Base-by-base conservation (phyloP, 2,113 vertebrate species). In the Xiphorhynchus elegans region DNA sequence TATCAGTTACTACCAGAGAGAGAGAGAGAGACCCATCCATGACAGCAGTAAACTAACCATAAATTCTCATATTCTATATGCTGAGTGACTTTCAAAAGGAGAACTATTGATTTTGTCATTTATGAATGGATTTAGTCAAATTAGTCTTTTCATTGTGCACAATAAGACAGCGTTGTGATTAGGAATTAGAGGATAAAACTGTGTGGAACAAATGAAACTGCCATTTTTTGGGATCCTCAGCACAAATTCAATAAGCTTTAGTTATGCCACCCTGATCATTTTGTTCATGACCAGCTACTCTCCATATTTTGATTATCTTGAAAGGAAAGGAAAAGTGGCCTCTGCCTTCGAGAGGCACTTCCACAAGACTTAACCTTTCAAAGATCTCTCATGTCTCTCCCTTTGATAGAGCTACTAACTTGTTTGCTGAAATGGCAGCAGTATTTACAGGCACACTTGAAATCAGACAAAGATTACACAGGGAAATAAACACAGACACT, bases 1-100 rank as follows among this genome's bases (percentile, higher is more conserved):
- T 98, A 98, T 98, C 98, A 97, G 97, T 97, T 96, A 76, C 95
- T 95, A 94, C 91, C 97, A 97, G 97, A 97, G 88, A 97, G 95
- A 97, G 88, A 97, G 95, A 81, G 31, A 87, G 85, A 97, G 90
- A 95, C 90, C 95, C 95, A 97, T 97, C 91, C 95, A 97, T 93
- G 90, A 97, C 87, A 96, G 95, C 94, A 96, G 95, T 96, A 97
- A 98, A 98, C 89, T 96, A 96, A 94, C 87, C 93, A 96, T 89
- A 92, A 75, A 96, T 88, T 95, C 94, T 92, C 81, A 64, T 96
- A 93, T 97, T 97, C 94, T 91, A 90, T 86, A 96, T 94, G 74
- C 84, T 90, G 91, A 97, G 82, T 95, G 92, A 96, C 91, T 96
- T 98, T 97, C 96, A 96, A 98, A 97, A 88, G 90, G 59, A 95